phyloP scores from a whole-genome alignment of 2,113 vertebrate species.

The Antechinus flavipes region DNA sequence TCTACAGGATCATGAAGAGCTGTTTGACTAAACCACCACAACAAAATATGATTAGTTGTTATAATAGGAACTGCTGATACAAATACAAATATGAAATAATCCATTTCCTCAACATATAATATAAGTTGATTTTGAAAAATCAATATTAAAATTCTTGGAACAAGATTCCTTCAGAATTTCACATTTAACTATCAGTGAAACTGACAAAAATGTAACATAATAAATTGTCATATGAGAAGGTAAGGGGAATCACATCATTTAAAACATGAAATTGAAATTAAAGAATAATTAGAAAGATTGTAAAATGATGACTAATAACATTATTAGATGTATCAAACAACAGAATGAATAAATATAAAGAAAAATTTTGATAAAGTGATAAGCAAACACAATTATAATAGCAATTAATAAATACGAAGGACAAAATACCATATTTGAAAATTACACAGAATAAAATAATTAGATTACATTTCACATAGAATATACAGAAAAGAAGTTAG shows the following conservation, averaged over 20 bases:
- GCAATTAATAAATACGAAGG: not conserved
- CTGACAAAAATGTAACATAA: no score
- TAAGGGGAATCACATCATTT: no score
- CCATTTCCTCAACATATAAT: not conserved
- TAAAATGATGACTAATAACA: no score
- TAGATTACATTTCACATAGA: not conserved
- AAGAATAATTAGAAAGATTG: no score
- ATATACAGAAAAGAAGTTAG: not conserved
- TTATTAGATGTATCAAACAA: no score
- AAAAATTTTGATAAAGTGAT: not conserved
- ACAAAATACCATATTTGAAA: not conserved
- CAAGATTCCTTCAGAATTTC: not conserved
- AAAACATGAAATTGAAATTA: no score
- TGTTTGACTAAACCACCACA: no score
- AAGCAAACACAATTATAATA: not conserved
- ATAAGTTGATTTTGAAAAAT: not conserved
- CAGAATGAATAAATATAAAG: not conserved
- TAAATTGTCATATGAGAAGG: no score
- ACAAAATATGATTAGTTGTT: not conserved
- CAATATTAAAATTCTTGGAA: not conserved
- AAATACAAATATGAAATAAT: not conserved
- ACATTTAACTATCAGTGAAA: no score
- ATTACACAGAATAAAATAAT: not conserved
- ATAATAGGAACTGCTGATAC: not conserved
- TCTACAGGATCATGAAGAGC: no score